Percentiles rank a stretch among this genome's conserved stretches.
phyloP scores from a whole-genome alignment of 2,113 vertebrate genomes.

The Prionailurus bengalensis region DNA sequence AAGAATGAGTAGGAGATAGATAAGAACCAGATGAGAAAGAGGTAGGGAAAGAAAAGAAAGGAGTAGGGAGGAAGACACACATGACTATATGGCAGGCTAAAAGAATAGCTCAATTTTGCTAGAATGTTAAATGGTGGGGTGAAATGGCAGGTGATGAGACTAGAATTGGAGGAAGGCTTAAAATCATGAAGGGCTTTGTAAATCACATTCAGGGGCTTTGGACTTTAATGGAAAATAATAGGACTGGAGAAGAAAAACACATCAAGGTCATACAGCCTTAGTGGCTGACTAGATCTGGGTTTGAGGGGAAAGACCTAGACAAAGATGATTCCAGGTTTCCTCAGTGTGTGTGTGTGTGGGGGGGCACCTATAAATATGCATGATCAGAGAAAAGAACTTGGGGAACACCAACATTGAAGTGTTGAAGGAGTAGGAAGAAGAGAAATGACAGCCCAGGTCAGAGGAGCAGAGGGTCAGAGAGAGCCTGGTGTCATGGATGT shows the following conservation, averaged over 20 bases:
- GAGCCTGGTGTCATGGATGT: not conserved
- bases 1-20: slow-evolving; percentile 25
- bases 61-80: not conserved
- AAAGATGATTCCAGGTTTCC: not conserved
- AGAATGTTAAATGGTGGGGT: not conserved
- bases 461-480: not conserved
- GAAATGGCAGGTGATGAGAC: slow-evolving; percentile 6
- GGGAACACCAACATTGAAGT: not conserved
- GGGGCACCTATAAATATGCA: not conserved
- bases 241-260: slow-evolving; percentile 7
- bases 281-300: not conserved
- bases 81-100: not conserved
- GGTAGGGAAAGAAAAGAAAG: slow-evolving; percentile 6
- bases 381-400: not conserved
- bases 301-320: slow-evolving; percentile 1
- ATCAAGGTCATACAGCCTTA: not conserved
- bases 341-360: not conserved
- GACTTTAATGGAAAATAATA: slow-evolving; percentile 16
- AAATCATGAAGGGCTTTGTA: slow-evolving; percentile 16
- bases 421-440: not conserved
- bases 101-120: not conserved
- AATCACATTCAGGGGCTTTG: not conserved
- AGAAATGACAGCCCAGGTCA: not conserved
- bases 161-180: not conserved
- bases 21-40: slow-evolving; percentile 42